These are phyloP conservation scores for Hydrochoerus hydrochaeris DNA, from an alignment of 2,113 vertebrate genomes.

Conservation along the genomic window DNA sequence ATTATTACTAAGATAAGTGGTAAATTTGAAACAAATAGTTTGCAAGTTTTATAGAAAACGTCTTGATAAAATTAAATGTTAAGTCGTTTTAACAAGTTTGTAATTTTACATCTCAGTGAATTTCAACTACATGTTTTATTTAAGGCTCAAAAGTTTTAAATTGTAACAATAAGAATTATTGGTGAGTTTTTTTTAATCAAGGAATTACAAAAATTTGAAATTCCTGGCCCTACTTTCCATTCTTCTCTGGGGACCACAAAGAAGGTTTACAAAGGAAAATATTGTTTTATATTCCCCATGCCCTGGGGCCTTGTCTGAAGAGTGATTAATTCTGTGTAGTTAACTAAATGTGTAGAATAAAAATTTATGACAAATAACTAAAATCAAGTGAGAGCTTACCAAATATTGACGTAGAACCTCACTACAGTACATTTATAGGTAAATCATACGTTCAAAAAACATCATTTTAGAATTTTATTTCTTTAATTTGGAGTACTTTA, in stretches of 20 bases:
- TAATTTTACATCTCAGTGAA: slow-evolving; percentile 15
- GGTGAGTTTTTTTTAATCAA: not conserved
- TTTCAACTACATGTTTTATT: slow-evolving; percentile 48
- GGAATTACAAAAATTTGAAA: not conserved
- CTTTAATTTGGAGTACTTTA: not conserved
- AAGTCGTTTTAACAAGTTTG: not conserved
- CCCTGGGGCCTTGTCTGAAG: not conserved
- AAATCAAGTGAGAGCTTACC: not conserved
- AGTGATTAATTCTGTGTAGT: not conserved
- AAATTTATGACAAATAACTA: not conserved
- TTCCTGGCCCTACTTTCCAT: not conserved
- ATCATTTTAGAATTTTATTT: not conserved
- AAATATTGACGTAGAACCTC: not conserved
- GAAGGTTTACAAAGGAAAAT: not conserved
- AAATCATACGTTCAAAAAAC: not conserved
- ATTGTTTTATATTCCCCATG: not conserved
- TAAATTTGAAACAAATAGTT: slow-evolving; percentile 23
- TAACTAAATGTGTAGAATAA: slow-evolving; percentile 31
- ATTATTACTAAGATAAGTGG: not conserved
- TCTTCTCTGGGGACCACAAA: not conserved
- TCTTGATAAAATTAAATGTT: slow-evolving; percentile 34
- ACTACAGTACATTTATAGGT: not conserved
- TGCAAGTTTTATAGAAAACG: not conserved
- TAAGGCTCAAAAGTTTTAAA: not conserved
- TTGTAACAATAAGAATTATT: not conserved